Conservation (phyloP, 2,113 vertebrate species). For the Spea bombifrons region DNA sequence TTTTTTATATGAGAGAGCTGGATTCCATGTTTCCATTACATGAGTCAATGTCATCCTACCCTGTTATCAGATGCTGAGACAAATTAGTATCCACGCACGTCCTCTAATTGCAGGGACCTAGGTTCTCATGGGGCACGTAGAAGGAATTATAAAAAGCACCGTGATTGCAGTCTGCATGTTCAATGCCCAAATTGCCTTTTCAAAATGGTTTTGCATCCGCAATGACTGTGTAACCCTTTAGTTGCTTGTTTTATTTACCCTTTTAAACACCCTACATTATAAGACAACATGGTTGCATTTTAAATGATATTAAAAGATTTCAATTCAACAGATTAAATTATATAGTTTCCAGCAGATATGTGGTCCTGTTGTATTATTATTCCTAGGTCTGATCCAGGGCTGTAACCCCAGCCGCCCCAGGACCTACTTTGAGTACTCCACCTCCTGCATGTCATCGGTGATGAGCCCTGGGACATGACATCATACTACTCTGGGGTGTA, state of each 20-base stretch:
- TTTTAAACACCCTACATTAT: too few relatives aligned
- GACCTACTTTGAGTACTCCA: too few relatives aligned
- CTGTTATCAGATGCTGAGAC: constrained; percentile 34
- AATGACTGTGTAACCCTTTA: neutral
- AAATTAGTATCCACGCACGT: constrained; percentile 36
- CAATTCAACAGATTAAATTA: too few relatives aligned
- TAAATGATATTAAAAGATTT: too few relatives aligned
- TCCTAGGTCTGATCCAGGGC: too few relatives aligned
- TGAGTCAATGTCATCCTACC: constrained; percentile 12
- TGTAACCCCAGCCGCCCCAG: too few relatives aligned
- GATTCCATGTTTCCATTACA: constrained; percentile 35
- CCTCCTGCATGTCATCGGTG: too few relatives aligned
- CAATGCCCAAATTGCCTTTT: constrained; percentile 25
- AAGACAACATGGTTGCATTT: too few relatives aligned
- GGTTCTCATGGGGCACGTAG: constrained; percentile 11
- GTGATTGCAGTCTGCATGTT: constrained; percentile 32
- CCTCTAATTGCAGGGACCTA: constrained; percentile 30
- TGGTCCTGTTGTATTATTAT: too few relatives aligned
- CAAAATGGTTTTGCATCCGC: constrained; percentile 1
- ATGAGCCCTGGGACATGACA: too few relatives aligned
- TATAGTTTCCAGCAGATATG: too few relatives aligned
- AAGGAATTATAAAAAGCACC: constrained; percentile 39
- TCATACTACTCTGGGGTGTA: too few relatives aligned
- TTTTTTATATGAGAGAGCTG: constrained; percentile 4
- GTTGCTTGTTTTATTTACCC: neutral